Conservation (phyloP, 2,113 vertebrate species). For the Rhea americana region DNA sequence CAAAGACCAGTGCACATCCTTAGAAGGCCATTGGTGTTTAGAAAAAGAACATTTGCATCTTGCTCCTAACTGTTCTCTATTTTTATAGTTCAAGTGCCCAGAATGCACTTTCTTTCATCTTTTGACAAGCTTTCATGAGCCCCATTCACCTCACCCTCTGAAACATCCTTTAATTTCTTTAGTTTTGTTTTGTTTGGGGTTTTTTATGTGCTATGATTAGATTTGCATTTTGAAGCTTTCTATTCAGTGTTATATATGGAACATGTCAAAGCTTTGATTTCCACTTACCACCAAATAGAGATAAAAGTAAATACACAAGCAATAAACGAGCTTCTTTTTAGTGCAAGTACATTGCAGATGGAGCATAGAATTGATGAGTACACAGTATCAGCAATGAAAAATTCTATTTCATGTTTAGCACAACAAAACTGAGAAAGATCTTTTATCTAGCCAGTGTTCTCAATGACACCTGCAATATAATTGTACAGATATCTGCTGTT, state of each 20-base stretch:
- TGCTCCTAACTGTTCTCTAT: neutral
- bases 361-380: constrained; percentile 6
- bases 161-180: neutral
- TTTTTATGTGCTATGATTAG: neutral
- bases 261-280: constrained; percentile 16
- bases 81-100: neutral
- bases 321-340: neutral
- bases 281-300: neutral
- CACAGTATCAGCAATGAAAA: constrained; percentile 26
- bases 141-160: neutral
- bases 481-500: neutral
- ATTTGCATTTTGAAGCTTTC: neutral
- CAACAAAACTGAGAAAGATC: neutral
- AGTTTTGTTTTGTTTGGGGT: neutral
- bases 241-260: neutral
- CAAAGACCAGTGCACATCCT: neutral
- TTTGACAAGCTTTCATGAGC: constrained; percentile 1
- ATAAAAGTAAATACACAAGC: constrained; percentile 3
- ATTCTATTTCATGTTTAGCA: constrained; percentile 46
- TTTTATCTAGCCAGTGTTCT: neutral
- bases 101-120: neutral
- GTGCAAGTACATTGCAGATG: neutral
- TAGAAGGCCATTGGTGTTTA: neutral
- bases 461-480: neutral
- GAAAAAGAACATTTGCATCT: neutral